phyloP scores from a whole-genome alignment of 2,888 invertebrate species.

The Tetramorium bicarinatum region DNA sequence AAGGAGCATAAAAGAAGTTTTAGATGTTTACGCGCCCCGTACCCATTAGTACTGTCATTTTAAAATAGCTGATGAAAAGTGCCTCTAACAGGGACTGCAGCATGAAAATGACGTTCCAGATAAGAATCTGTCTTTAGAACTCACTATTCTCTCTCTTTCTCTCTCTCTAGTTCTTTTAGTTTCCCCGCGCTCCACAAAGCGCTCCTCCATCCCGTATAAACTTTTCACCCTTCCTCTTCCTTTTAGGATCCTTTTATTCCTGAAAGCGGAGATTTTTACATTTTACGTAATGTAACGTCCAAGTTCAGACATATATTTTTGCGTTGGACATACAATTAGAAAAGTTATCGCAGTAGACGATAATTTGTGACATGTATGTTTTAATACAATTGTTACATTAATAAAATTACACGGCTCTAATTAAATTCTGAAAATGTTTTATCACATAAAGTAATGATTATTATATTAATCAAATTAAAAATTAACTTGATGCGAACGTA shows the following conservation, averaged over 20 bases:
- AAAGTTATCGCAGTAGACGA: not conserved
- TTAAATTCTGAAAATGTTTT: not conserved
- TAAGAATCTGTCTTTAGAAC: slow-evolving; percentile 23
- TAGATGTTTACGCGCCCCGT: not conserved
- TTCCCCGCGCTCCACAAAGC: not conserved
- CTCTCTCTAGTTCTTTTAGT: slow-evolving; percentile 9
- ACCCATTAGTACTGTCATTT: slow-evolving; percentile 18
- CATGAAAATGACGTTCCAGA: slow-evolving; percentile 13
- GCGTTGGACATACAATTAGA: not conserved
- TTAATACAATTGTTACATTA: not conserved
- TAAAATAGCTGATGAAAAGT: slow-evolving; percentile 2
- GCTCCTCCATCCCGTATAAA: slow-evolving; percentile 14
- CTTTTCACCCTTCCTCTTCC: slow-evolving; percentile 13
- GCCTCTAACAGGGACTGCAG: slow-evolving; percentile 14
- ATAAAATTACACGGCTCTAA: not conserved
- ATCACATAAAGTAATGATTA: not conserved
- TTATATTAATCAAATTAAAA: not conserved
- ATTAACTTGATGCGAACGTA: no score
- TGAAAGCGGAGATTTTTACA: not conserved
- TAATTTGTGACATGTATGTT: not conserved
- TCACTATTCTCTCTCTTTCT: not conserved
- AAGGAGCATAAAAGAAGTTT: not conserved
- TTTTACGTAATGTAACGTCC: not conserved
- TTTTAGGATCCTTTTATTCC: slow-evolving; percentile 16
- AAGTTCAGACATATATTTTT: not conserved